Conservation (phyloP, 2,113 vertebrate genomes). For the Orientallactaga bullata region DNA sequence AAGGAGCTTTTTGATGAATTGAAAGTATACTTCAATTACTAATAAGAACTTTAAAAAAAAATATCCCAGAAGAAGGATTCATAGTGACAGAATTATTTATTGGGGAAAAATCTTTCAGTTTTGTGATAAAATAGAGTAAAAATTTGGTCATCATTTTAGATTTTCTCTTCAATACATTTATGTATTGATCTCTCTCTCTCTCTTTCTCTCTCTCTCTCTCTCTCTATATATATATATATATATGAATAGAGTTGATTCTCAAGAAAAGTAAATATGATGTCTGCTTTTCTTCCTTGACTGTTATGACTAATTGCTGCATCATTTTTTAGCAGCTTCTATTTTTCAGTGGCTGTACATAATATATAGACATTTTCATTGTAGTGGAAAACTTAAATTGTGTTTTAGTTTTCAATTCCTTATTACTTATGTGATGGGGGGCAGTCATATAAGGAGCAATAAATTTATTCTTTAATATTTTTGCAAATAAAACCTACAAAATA, state of each 20-base stretch:
- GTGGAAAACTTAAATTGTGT: not conserved
- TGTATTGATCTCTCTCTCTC: too few relatives aligned
- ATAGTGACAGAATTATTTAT: not conserved
- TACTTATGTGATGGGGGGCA: not conserved
- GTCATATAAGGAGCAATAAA: not conserved
- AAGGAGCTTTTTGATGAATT: conserved; percentile 50
- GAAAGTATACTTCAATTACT: conserved; percentile 7
- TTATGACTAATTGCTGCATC: not conserved
- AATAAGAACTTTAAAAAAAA: not conserved
- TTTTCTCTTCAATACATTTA: conserved; percentile 13
- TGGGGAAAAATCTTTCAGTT: conserved; percentile 32
- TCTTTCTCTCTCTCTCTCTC: too few relatives aligned
- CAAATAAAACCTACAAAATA: not conserved
- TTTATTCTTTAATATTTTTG: not conserved
- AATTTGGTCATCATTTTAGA: conserved; percentile 37
- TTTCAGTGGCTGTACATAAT: conserved; percentile 38
- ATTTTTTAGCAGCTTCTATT: conserved; percentile 25
- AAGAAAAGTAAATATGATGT: conserved; percentile 31
- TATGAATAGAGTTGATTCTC: not conserved
- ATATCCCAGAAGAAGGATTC: not conserved
- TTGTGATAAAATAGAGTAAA: not conserved
- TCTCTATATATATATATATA: not conserved
- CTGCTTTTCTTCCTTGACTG: not conserved
- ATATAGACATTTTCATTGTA: not conserved
- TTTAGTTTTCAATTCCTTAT: not conserved